A percentile compares a stretch with the other conserved stretches of the same genome.
Evolutionary conservation across 2,113 vertebrate species (phyloP).

Genomic region (Microcebus murinus): DNA sequence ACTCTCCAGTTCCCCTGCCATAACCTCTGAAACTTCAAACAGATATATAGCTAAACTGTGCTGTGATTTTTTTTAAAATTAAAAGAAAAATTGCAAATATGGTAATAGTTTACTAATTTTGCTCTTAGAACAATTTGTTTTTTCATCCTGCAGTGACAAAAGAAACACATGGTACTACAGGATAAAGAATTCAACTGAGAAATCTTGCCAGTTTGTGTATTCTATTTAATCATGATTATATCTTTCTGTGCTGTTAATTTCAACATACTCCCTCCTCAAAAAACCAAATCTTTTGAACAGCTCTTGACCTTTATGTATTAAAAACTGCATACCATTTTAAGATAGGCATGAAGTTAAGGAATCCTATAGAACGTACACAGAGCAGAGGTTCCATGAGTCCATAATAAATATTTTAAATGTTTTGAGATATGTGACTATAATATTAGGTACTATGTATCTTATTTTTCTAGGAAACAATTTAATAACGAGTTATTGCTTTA

Average conservation of each 20-base stretch:
- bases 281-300: constrained; percentile 13
- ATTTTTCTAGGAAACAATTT: constrained; percentile 51
- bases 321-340: constrained; percentile 14
- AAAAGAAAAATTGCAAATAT: constrained; percentile 21
- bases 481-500: neutral
- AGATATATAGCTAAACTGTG: neutral
- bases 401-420: constrained; percentile 38
- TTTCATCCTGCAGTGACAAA: neutral
- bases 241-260: constrained; percentile 19
- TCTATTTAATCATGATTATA: neutral
- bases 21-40: constrained; percentile 38
- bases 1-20: neutral
- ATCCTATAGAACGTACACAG: neutral
- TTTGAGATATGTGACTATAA: neutral
- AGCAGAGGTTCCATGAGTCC: neutral
- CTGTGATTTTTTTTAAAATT: constrained; percentile 29
- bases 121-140: constrained; percentile 6
- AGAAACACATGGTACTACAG: neutral
- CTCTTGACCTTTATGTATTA: constrained; percentile 32
- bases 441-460: neutral
- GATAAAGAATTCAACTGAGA: constrained; percentile 18
- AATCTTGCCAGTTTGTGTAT: neutral
- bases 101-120: neutral
- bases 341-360: constrained; percentile 48
- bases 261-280: neutral